These are phyloP conservation scores for Dendrocopos noguchii DNA, from an alignment of 2,113 vertebrate genomes.

Conservation along the genomic window DNA sequence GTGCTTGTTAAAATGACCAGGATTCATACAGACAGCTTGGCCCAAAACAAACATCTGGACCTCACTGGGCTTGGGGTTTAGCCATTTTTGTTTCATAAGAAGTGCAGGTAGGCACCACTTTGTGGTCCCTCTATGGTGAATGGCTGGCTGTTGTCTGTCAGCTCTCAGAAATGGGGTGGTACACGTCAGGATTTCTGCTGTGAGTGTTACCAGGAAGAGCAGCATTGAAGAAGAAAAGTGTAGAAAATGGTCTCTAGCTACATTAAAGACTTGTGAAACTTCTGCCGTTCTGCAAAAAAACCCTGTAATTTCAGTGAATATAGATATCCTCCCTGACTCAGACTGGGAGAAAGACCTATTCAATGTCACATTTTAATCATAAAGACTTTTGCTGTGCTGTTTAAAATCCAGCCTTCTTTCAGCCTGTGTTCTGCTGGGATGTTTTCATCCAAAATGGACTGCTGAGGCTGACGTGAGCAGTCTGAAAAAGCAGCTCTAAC, in stretches of 20 bases:
- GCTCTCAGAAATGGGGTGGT: neutral
- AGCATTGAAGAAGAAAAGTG: neutral
- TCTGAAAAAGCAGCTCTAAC: conserved; percentile 73
- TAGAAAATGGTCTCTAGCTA: neutral
- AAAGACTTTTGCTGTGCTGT: conserved; percentile 69
- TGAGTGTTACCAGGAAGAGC: neutral
- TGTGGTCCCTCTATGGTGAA: neutral
- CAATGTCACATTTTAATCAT: conserved; percentile 71
- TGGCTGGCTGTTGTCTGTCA: neutral
- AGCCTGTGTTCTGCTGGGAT: conserved; percentile 66
- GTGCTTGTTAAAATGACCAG: neutral
- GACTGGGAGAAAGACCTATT: conserved; percentile 51
- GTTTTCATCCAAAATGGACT: conserved; percentile 73
- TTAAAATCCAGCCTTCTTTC: conserved; percentile 68
- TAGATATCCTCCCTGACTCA: conserved; percentile 18
- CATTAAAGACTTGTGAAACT: conserved; percentile 34
- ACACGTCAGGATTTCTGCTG: neutral
- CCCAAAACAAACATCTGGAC: neutral
- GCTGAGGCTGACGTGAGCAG: conserved; percentile 74
- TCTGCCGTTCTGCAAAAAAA: conserved; percentile 1
- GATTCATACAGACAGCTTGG: neutral
- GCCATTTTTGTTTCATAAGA: neutral
- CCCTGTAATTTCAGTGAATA: conserved; percentile 31
- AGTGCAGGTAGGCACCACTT: accelerated
- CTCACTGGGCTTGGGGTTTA: neutral